Percentiles rank a stretch among this genome's conserved stretches.
These are phyloP conservation scores for Paracentrotus lividus DNA, from an alignment of 53 echinoderm and acorn worm species.

Conservation along the genomic window DNA sequence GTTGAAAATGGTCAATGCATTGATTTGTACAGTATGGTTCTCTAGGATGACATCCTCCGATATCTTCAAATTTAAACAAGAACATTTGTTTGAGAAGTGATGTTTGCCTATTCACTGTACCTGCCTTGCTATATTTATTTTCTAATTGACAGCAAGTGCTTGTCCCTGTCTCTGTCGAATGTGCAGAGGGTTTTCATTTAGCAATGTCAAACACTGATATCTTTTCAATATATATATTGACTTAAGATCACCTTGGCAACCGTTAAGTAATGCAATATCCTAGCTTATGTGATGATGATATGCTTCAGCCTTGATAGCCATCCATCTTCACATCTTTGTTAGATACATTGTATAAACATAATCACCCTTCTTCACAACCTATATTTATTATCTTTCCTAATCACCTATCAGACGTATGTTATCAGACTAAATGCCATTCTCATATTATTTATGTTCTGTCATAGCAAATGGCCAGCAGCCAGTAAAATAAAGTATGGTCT, in stretches of 20 bases:
- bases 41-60: not conserved
- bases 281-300: not conserved
- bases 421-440: slow-evolving; percentile 32
- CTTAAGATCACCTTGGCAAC: not conserved
- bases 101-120: slow-evolving; percentile 22
- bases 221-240: not conserved
- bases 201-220: not conserved
- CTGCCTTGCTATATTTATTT: not conserved
- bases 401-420: not conserved
- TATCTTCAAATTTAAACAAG: slow-evolving; percentile 17
- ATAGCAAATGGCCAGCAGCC: not conserved
- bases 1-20: not conserved
- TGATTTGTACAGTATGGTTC: not conserved
- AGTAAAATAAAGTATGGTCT: not conserved
- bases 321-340: not conserved
- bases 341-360: not conserved
- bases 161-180: slow-evolving; percentile 6
- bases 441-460: slow-evolving; percentile 32
- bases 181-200: not conserved
- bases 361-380: not conserved
- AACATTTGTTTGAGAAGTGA: not conserved
- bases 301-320: not conserved
- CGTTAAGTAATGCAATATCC: not conserved
- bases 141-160: not conserved
- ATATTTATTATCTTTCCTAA: not conserved